Evolutionary conservation across 1,140 invertebrate genomes (phyloP).

Genomic region (Lepidurus apus): DNA sequence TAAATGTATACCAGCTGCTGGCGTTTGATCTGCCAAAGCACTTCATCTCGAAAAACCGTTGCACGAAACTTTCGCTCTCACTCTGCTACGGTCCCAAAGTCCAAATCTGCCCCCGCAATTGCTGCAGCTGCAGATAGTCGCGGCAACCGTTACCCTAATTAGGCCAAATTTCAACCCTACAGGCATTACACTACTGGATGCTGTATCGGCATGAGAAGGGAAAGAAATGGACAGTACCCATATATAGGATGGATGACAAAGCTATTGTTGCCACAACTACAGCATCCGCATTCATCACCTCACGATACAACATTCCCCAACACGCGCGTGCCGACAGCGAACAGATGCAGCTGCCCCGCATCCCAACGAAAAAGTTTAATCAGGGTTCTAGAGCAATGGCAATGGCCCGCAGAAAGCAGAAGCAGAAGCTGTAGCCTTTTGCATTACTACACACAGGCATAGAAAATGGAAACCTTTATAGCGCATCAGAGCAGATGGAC

Average conservation of each 20-base stretch:
- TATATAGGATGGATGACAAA: background rate
- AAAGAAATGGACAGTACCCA: background rate
- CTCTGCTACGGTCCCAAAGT: conserved; percentile 3
- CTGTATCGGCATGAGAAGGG: background rate
- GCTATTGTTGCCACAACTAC: conserved; percentile 13
- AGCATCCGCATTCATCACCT: conserved; percentile 13
- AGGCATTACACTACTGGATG: background rate
- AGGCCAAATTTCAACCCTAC: background rate
- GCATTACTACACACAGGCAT: background rate
- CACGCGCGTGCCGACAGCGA: conserved; percentile 5
- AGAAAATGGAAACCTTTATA: conserved; percentile 2
- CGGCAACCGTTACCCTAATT: background rate
- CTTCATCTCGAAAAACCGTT: conserved; percentile 11
- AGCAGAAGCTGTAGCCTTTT: background rate
- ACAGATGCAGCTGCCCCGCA: conserved; percentile 17
- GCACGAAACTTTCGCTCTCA: background rate
- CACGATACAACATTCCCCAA: background rate
- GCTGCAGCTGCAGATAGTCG: background rate
- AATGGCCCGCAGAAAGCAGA: background rate
- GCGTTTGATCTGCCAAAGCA: background rate
- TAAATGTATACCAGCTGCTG: background rate
- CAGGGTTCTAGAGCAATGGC: background rate
- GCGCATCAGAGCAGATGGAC: background rate
- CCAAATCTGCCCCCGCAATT: conserved; percentile 6
- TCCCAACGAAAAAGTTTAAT: background rate